Conservation (phyloP, 2,113 vertebrate species). For the Raja brachyura region DNA sequence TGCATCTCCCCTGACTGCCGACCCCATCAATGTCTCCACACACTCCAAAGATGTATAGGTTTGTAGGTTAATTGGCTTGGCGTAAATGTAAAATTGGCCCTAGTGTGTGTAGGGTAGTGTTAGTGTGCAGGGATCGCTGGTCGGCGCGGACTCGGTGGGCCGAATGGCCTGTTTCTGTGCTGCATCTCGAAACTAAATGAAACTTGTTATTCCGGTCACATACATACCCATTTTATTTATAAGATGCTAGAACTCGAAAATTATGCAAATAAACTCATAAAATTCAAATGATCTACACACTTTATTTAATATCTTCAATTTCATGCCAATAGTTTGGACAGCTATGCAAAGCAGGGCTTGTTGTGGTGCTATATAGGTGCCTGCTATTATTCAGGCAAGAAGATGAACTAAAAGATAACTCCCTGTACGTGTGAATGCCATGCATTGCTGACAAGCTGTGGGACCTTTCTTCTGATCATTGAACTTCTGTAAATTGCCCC, state of each 20-base stretch:
- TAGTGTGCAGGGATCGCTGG: no score
- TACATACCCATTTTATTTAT: background rate
- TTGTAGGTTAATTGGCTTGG: no score
- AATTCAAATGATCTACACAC: background rate
- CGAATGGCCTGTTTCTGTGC: no score
- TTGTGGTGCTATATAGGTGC: background rate
- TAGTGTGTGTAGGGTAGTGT: no score
- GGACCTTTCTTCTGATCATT: background rate
- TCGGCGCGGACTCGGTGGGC: no score
- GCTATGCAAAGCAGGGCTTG: constrained; percentile 10
- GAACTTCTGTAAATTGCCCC: no score
- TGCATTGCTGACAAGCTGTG: background rate
- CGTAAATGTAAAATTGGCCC: no score
- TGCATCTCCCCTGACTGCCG: no score
- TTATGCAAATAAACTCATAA: background rate
- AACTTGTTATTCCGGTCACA: background rate
- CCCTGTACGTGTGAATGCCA: background rate
- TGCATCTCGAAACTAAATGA: no score
- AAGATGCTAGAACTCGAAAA: background rate
- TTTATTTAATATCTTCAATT: background rate
- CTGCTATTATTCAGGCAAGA: background rate
- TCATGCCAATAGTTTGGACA: background rate
- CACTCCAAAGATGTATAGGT: no score
- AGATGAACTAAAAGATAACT: background rate
- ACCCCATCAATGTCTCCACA: no score